Evolutionary conservation across 2,113 vertebrate species (phyloP).

Genomic region (Mellivora capensis): DNA sequence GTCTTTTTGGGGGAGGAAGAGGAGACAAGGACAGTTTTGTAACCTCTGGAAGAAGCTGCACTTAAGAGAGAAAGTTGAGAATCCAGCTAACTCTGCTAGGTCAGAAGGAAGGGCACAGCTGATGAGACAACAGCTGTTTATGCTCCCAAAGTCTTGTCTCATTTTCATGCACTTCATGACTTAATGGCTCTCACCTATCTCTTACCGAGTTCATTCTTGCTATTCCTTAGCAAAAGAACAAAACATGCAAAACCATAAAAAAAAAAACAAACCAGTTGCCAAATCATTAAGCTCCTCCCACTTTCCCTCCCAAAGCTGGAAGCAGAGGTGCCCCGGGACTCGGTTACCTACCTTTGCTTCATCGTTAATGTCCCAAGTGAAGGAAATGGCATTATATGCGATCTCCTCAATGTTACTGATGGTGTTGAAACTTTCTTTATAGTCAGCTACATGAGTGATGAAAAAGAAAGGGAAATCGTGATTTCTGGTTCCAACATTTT

Average conservation of each 20-base stretch:
- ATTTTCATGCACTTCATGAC: not conserved
- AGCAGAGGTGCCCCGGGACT: not conserved
- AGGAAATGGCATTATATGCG: constrained; percentile 97
- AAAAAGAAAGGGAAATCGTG: not conserved
- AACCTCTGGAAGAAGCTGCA: not conserved
- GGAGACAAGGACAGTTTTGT: not conserved
- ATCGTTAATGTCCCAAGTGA: constrained; percentile 98
- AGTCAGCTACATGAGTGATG: constrained; percentile 88
- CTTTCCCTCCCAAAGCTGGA: not conserved
- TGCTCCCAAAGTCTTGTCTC: not conserved
- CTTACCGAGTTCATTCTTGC: constrained; percentile 55
- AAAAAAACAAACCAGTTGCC: constrained; percentile 45
- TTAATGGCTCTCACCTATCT: not conserved
- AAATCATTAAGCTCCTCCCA: constrained; percentile 49
- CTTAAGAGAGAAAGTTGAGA: not conserved
- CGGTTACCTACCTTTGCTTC: constrained; percentile 92
- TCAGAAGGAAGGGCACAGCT: not conserved
- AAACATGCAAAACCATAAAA: constrained; percentile 53
- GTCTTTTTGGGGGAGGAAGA: not conserved
- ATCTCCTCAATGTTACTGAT: constrained; percentile 99
- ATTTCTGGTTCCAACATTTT: not conserved
- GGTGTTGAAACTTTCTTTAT: constrained; percentile 99
- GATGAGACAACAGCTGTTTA: not conserved
- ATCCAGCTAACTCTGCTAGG: not conserved
- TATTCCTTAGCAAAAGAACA: constrained; percentile 12